Evolutionary conservation across 2,888 invertebrate species (phyloP).

Genomic region (Drosophila longiperda): DNA sequence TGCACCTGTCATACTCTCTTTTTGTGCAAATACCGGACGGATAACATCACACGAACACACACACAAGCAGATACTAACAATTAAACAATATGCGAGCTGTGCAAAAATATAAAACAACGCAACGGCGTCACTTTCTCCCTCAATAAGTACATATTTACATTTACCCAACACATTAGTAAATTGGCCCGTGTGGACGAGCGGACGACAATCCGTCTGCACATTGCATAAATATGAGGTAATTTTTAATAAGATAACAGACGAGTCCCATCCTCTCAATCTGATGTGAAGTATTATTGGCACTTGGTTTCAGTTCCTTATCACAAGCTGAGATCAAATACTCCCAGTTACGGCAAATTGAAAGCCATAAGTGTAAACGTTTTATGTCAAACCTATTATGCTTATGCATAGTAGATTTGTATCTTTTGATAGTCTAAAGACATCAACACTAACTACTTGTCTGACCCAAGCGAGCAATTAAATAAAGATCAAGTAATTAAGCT

Average conservation of each 20-base stretch:
- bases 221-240: constrained; percentile 71
- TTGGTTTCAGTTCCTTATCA: constrained; percentile 49
- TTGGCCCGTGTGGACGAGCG: constrained; percentile 40
- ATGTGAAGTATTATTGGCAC: constrained; percentile 47
- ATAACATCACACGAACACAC: constrained; percentile 14
- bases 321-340: constrained; percentile 12
- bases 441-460: background rate
- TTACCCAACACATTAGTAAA: constrained; percentile 59
- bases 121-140: constrained; percentile 68
- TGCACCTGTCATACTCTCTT: constrained; percentile 66
- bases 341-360: background rate
- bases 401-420: background rate
- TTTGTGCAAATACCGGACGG: constrained; percentile 62
- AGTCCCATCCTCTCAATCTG: constrained; percentile 25
- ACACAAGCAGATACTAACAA: constrained; percentile 15
- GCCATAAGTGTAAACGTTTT: constrained; percentile 7
- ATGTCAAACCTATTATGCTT: background rate
- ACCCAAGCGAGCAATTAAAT: constrained; percentile 25
- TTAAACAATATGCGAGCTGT: constrained; percentile 70
- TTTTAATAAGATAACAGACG: constrained; percentile 41
- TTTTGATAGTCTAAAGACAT: constrained; percentile 2
- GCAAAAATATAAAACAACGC: constrained; percentile 59
- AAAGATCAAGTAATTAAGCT: constrained; percentile 24
- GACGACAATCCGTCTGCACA: constrained; percentile 46
- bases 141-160: constrained; percentile 59